phyloP scores from a whole-genome alignment of 2,888 invertebrate species.

The Cataglyphis altisquamis region DNA sequence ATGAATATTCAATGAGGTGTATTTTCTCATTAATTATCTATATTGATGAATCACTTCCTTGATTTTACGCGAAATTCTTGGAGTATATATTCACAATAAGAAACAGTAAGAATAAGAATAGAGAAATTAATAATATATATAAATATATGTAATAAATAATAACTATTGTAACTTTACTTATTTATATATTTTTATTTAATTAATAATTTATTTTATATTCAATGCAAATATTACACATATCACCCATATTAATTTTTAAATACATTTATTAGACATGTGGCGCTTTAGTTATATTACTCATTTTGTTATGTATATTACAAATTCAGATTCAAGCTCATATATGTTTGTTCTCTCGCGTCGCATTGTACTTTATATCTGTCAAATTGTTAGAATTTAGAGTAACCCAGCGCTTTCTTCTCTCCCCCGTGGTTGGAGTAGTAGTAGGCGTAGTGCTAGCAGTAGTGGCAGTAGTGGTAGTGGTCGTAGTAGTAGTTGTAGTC shows the following conservation, averaged over 20 bases:
- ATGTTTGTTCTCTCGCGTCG: background rate
- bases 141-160: constrained; percentile 16
- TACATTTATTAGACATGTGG: background rate
- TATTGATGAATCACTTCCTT: constrained; percentile 22
- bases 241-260: background rate
- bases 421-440: background rate
- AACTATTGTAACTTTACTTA: background rate
- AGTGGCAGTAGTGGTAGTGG: background rate
- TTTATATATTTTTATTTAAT: background rate
- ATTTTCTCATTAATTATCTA: constrained; percentile 40
- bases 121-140: background rate
- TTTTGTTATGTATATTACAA: constrained; percentile 15
- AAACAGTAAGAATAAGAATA: background rate
- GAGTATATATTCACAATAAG: background rate
- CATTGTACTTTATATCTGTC: background rate
- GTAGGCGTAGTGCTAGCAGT: background rate
- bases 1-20: constrained; percentile 37
- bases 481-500: background rate
- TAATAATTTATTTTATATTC: constrained; percentile 8
- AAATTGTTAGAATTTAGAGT: background rate
- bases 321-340: constrained; percentile 9
- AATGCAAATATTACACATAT: background rate
- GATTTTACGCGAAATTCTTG: background rate
- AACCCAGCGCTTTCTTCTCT: background rate
- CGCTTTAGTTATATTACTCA: constrained; percentile 1